phyloP scores from a whole-genome alignment of 2,113 vertebrate species.

The Gila orcuttii region DNA sequence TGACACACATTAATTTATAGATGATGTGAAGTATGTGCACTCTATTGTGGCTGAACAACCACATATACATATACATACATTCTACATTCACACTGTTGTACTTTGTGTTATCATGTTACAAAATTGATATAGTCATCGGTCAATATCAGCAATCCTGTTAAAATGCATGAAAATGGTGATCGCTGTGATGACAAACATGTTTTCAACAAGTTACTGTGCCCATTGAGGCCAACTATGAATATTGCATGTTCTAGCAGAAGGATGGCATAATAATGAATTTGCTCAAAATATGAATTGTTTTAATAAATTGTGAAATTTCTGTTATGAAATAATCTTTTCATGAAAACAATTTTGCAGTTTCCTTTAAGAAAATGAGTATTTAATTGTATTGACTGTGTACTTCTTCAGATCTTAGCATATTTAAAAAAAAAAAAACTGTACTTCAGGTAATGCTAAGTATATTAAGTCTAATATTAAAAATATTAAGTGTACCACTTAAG shows the following conservation, averaged over 20 bases:
- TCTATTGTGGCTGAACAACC: background rate
- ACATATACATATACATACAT: constrained; percentile 1
- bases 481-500: no score
- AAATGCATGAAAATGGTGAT: background rate
- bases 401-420: background rate
- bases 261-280: background rate
- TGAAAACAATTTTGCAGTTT: background rate
- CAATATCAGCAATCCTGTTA: background rate
- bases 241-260: background rate
- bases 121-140: background rate
- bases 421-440: no score
- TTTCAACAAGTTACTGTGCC: background rate
- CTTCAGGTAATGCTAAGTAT: no score
- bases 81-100: background rate
- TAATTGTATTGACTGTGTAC: background rate
- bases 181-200: background rate
- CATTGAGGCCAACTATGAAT: background rate
- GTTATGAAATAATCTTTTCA: background rate
- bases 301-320: background rate
- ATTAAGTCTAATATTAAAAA: no score
- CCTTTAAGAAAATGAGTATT: background rate
- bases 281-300: background rate
- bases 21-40: constrained; percentile 10
- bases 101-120: background rate
- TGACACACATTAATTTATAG: constrained; percentile 15